Conservation (phyloP, 30 jellyfish, hydroid and myxozoan genomes). For the Turritopsis rubra region DNA sequence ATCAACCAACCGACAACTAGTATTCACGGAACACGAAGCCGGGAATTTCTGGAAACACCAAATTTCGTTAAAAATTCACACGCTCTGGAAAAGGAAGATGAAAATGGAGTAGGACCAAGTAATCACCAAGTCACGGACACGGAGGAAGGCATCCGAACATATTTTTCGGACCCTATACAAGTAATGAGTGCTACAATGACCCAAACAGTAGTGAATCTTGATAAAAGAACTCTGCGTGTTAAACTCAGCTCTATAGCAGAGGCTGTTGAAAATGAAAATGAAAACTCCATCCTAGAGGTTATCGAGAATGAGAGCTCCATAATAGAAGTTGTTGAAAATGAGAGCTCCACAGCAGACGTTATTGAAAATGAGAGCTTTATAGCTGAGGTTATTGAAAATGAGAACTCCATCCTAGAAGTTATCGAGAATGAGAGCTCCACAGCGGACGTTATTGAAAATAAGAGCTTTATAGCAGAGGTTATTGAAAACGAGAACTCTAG, state of each 20-base stretch:
- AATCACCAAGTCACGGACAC: background rate
- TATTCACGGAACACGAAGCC: background rate
- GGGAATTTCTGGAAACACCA: constrained; percentile 4
- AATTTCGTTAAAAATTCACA: background rate
- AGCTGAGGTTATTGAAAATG: too few relatives aligned
- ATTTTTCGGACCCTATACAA: background rate
- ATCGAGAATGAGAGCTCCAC: too few relatives aligned
- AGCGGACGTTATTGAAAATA: too few relatives aligned
- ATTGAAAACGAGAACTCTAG: too few relatives aligned
- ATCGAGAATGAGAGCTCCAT: too few relatives aligned
- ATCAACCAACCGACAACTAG: background rate
- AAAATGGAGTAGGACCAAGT: background rate
- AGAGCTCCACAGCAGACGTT: too few relatives aligned
- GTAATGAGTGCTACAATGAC: background rate
- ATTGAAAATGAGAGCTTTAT: too few relatives aligned
- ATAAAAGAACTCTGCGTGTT: background rate
- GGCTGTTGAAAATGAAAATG: background rate
- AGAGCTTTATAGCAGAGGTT: too few relatives aligned
- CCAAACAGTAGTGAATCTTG: background rate
- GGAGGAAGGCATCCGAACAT: background rate
- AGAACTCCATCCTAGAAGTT: too few relatives aligned
- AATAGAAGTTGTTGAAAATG: too few relatives aligned
- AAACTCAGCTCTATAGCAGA: background rate
- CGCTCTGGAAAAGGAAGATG: background rate
- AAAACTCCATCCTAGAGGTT: too few relatives aligned